phyloP scores from a whole-genome alignment of 2,113 vertebrate genomes.

The Epinephelus cyanopodus region DNA sequence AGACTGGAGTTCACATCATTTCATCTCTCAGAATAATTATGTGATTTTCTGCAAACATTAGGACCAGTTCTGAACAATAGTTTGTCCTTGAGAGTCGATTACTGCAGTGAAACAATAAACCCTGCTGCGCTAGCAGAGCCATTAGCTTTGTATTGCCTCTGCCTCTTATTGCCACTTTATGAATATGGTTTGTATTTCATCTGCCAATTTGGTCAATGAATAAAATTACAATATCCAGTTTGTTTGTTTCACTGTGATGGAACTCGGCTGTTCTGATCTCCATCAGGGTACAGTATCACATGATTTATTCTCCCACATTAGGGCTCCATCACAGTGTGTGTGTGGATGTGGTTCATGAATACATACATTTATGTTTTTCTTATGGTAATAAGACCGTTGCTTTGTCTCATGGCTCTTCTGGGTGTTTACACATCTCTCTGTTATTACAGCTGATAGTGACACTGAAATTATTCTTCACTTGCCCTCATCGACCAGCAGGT shows the following conservation, averaged over 20 bases:
- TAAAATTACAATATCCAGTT: slow-evolving; percentile 71
- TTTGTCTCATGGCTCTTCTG: slow-evolving; percentile 5
- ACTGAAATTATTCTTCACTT: not conserved
- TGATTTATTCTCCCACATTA: slow-evolving; percentile 16
- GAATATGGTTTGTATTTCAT: slow-evolving; percentile 68
- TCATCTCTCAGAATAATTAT: slow-evolving; percentile 41
- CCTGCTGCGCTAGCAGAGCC: slow-evolving; percentile 39
- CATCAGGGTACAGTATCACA: slow-evolving; percentile 11
- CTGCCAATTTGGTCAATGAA: slow-evolving; percentile 75
- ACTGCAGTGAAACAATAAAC: slow-evolving; percentile 51
- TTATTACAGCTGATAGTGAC: slow-evolving; percentile 33
- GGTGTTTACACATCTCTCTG: slow-evolving; percentile 19
- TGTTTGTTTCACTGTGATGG: slow-evolving; percentile 44
- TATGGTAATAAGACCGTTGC: slow-evolving; percentile 49
- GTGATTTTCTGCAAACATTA: slow-evolving; percentile 44
- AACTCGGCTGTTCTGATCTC: slow-evolving; percentile 28
- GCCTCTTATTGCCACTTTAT: slow-evolving; percentile 64
- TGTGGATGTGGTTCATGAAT: slow-evolving; percentile 33
- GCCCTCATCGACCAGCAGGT: not conserved
- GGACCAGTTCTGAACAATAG: slow-evolving; percentile 27
- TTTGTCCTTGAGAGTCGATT: slow-evolving; percentile 63
- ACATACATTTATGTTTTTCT: slow-evolving; percentile 33
- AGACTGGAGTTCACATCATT: not conserved
- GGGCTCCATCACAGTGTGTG: slow-evolving; percentile 9
- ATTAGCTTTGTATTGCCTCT: slow-evolving; percentile 58